Conservation (phyloP, 2,113 vertebrate species). For the Reinhardtius hippoglossoides region DNA sequence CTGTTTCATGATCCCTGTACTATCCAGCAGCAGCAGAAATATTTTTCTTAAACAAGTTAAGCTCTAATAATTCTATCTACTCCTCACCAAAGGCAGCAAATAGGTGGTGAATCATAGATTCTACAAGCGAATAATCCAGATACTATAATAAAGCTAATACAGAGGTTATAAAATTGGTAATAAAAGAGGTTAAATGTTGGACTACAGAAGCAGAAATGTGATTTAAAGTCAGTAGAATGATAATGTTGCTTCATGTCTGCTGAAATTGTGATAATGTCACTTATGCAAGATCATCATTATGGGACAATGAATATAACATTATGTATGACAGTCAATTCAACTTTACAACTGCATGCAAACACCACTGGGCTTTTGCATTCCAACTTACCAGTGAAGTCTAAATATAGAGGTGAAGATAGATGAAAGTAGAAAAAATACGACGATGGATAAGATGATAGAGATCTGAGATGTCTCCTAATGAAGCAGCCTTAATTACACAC, state of each 20-base stretch:
- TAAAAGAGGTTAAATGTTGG: not conserved
- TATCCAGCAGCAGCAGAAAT: too few species aligned
- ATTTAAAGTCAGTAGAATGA: not conserved
- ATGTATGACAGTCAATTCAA: not conserved
- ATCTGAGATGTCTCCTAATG: conserved; percentile 27
- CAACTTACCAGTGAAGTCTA: not conserved
- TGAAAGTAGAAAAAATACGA: conserved; percentile 13
- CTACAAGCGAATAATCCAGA: not conserved
- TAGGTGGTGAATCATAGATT: not conserved
- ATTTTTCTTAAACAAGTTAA: too few species aligned
- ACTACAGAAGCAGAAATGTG: not conserved
- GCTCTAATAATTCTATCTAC: not conserved
- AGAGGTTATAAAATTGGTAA: not conserved
- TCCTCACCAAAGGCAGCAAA: not conserved
- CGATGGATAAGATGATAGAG: conserved; percentile 1
- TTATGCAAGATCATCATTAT: not conserved
- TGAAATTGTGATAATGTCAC: not conserved
- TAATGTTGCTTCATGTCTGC: not conserved
- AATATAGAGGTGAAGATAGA: conserved; percentile 1
- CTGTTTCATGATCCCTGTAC: not conserved
- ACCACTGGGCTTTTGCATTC: not conserved
- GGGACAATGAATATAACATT: not conserved
- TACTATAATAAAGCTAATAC: not conserved
- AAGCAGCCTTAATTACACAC: conserved; percentile 51
- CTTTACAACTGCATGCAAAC: not conserved